These are phyloP conservation scores for Leucosticte australis DNA, from an alignment of 2,113 vertebrate genomes.

Conservation along the genomic window DNA sequence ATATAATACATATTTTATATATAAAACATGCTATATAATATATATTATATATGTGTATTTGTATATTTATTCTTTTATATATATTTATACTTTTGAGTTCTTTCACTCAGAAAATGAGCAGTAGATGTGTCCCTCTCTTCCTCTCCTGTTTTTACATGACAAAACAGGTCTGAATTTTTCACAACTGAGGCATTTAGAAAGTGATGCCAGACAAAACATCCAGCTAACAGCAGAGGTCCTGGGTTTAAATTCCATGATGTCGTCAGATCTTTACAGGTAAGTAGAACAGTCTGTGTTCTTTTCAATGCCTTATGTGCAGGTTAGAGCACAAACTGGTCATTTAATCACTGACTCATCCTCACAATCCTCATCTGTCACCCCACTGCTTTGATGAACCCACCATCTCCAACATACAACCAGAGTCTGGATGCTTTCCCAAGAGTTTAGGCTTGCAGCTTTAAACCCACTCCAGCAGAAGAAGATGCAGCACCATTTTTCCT, in stretches of 20 bases:
- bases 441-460: neutral
- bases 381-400: neutral
- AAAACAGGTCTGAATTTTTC: neutral
- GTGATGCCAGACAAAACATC: neutral
- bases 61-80: neutral
- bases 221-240: neutral
- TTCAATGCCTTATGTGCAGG: neutral
- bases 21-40: too few species aligned
- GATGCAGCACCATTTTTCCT: neutral
- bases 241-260: neutral
- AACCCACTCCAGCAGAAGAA: neutral
- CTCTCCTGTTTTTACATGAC: neutral
- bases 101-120: neutral
- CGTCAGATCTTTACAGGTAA: neutral
- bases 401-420: neutral
- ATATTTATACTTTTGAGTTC: neutral
- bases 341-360: neutral
- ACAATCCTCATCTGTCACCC: accelerated
- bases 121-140: neutral
- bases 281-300: neutral
- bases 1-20: neutral
- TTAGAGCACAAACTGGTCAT: neutral
- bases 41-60: neutral
- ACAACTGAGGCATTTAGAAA: neutral
- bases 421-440: neutral